Evolutionary conservation across 1,140 invertebrate species (phyloP).

Genomic region (Nasonia giraulti): DNA sequence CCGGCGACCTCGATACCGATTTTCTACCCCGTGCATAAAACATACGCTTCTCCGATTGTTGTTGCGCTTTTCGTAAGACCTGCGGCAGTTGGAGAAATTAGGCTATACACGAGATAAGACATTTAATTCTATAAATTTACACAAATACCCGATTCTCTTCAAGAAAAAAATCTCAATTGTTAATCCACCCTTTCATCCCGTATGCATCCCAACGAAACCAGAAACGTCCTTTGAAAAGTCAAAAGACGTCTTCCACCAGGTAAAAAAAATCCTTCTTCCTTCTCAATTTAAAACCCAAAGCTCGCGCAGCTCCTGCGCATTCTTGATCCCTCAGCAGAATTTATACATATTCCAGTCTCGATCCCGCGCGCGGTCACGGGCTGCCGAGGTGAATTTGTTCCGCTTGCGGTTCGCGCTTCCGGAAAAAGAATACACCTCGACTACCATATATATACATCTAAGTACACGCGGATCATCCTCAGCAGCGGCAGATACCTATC

Average conservation of each 20-base stretch:
- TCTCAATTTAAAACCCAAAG: not conserved
- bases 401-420: constrained; percentile 49
- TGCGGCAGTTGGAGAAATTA: too few species aligned
- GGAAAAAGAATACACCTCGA: constrained; percentile 45
- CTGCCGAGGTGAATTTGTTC: constrained; percentile 53
- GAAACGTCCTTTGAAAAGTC: not conserved
- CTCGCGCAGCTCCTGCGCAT: too few species aligned
- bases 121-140: too few species aligned
- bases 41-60: not conserved
- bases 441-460: constrained; percentile 14
- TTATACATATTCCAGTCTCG: constrained; percentile 9
- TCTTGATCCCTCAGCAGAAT: too few species aligned
- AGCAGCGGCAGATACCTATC: not conserved
- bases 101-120: too few species aligned
- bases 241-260: not conserved
- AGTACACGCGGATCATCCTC: not conserved
- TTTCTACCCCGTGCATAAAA: not conserved
- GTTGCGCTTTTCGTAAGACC: not conserved
- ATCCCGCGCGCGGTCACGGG: constrained; percentile 5
- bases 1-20: constrained; percentile 25
- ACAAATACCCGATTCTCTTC: too few species aligned
- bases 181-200: too few species aligned
- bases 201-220: too few species aligned
- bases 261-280: not conserved
- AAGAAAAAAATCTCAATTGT: too few species aligned